Conservation (phyloP, 2,888 invertebrate species). For the Matsumyia berberina region DNA sequence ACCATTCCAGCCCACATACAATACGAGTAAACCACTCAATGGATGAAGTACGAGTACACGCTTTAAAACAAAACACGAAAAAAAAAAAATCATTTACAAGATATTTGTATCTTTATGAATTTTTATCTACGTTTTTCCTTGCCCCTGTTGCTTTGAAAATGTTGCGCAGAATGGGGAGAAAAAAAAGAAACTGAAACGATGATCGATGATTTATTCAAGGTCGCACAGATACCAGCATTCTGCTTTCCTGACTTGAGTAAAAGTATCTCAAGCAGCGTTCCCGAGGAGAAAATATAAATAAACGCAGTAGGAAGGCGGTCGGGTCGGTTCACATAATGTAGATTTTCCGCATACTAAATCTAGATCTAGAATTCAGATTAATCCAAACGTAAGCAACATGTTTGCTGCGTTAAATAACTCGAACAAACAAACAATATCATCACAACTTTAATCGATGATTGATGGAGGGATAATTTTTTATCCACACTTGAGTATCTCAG, state of each 20-base stretch:
- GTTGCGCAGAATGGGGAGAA: background rate
- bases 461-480: slow-evolving; percentile 44
- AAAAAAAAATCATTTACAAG: slow-evolving; percentile 15
- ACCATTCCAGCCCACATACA: slow-evolving; percentile 61
- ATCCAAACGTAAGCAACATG: slow-evolving; percentile 47
- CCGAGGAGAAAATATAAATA: background rate
- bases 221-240: slow-evolving; percentile 39
- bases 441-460: slow-evolving; percentile 72
- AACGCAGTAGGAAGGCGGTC: slow-evolving; percentile 14
- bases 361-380: slow-evolving; percentile 59
- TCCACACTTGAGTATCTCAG: slow-evolving; percentile 43
- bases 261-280: background rate
- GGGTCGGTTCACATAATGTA: slow-evolving; percentile 1
- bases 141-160: slow-evolving; percentile 1
- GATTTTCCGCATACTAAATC: slow-evolving; percentile 57
- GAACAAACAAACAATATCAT: slow-evolving; percentile 67
- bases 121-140: background rate
- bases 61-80: too few relatives aligned
- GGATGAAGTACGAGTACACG: slow-evolving; percentile 40
- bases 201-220: slow-evolving; percentile 60
- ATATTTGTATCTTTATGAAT: slow-evolving; percentile 52
- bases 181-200: slow-evolving; percentile 25
- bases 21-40: slow-evolving; percentile 49
- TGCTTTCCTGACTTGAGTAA: slow-evolving; percentile 24
- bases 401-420: slow-evolving; percentile 56